Base-by-base conservation (phyloP, 2,113 vertebrate genomes). In the Bubo scandiacus region DNA sequence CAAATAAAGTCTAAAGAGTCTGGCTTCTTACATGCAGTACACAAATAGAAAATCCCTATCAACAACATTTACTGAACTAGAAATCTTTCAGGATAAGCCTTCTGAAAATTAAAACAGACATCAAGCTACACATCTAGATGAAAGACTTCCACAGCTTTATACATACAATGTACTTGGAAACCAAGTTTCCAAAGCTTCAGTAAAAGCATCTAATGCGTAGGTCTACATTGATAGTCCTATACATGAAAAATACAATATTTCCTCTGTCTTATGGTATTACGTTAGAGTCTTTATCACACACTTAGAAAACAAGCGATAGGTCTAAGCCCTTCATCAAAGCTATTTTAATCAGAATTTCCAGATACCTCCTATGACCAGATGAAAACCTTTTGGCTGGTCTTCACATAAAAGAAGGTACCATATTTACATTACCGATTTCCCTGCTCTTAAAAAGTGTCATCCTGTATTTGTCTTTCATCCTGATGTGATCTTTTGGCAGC, bases 91-190 rank as follows among this genome's bases (percentile, higher is more conserved):
- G 86, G 65, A 77, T 63, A 86, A 93, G 27, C 27, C 42, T 23
- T 74, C 75, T 81, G 43, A 94, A 86, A 93, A 86, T 92, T 92
- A 93, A 94, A 88, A 62, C 18, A 86, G 68, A 86, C 65, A 75
- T 86, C 57, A 86, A 23, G 27, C 57, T 75, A 57, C 38, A 51
- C 22, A 75, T 79, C 47, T 74, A 62, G 42, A 83, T 92, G 65
- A 86, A 96, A 93, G 67, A 40, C 47, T 92, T 90, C 3, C 59
- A 86, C 54, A 73, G 30, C 42, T 88, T 92, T 82, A 62, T 34
- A 61, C 54, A 47, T 36, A 55, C 55, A 80, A 22, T 51, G 36
- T 16, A 54, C 40, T 80, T 67, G 78, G 71, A 92, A 92, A 42
- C 38, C 38, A 80, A 57, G 34, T 59, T 90, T 86, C 52, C 47